These are phyloP conservation scores for Trypoxylus dichotomus DNA, from an alignment of 1,140 invertebrate genomes.

Conservation along the genomic window DNA sequence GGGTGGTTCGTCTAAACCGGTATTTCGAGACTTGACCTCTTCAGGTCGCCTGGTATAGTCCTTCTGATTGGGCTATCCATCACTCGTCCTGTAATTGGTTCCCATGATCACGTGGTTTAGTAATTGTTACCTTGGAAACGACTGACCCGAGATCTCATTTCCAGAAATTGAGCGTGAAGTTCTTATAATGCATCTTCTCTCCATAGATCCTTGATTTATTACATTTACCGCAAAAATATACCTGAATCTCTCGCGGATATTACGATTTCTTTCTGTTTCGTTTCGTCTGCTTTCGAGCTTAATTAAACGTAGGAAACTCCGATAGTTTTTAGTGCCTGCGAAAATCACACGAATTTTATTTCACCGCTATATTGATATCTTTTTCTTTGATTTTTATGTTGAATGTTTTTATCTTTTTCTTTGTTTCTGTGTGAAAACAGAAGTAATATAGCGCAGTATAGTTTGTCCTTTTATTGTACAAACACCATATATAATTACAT, in stretches of 20 bases:
- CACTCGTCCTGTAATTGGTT: conserved; percentile 42
- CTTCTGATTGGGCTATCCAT: conserved; percentile 41
- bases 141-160: conserved; percentile 29
- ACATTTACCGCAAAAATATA: conserved; percentile 28
- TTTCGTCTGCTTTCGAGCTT: conserved; percentile 20
- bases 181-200: conserved; percentile 28
- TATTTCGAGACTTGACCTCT: conserved; percentile 29
- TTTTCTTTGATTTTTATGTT: not conserved
- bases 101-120: conserved; percentile 36
- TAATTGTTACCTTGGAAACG: conserved; percentile 41
- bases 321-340: not conserved
- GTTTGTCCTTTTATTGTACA: no score
- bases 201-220: conserved; percentile 29
- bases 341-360: not conserved
- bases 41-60: conserved; percentile 27
- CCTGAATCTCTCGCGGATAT: conserved; percentile 28
- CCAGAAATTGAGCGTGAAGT: conserved; percentile 29
- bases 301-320: conserved; percentile 19
- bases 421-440: no score
- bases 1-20: conserved; percentile 26
- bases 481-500: no score
- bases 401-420: not conserved
- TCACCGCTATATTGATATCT: not conserved
- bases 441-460: no score
- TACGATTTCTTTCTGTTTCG: conserved; percentile 25